Conservation (phyloP, 30 jellyfish, hydroid and myxozoan genomes). For the Chrysaora quinquecirrha region DNA sequence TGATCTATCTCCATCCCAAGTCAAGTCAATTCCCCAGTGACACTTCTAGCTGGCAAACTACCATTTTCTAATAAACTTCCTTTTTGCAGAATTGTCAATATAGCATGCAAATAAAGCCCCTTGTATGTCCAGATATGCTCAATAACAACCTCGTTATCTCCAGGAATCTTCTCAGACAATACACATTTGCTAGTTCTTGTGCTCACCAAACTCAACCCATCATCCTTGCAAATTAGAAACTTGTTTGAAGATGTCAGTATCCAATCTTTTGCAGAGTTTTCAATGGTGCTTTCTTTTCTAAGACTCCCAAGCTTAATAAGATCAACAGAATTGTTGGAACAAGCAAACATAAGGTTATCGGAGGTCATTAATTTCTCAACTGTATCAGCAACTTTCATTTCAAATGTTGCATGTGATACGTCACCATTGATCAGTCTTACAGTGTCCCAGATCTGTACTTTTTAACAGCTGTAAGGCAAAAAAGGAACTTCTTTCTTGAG, state of each 20-base stretch:
- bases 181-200: conserved; percentile 48
- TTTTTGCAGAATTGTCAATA: background rate
- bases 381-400: conserved; percentile 18
- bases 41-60: too few relatives aligned
- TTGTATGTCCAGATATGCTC: conserved; percentile 50
- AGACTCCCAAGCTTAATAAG: conserved; percentile 67
- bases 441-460: conserved; percentile 84
- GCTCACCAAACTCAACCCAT: conserved; percentile 42
- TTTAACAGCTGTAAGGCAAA: conserved; percentile 49
- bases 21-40: too few relatives aligned
- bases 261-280: conserved; percentile 36
- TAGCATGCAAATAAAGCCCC: conserved; percentile 22
- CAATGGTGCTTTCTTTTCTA: conserved; percentile 35
- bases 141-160: conserved; percentile 19
- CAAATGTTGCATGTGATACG: background rate
- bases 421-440: conserved; percentile 13
- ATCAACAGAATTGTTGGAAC: conserved; percentile 45
- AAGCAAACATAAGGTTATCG: conserved; percentile 54
- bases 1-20: too few relatives aligned
- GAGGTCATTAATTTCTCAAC: conserved; percentile 34
- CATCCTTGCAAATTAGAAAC: conserved; percentile 41
- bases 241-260: conserved; percentile 43
- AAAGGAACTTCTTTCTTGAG: conserved; percentile 77
- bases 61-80: background rate
- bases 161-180: conserved; percentile 17